Conservation (phyloP, 2,888 invertebrate genomes). For the Protonemura montana region DNA sequence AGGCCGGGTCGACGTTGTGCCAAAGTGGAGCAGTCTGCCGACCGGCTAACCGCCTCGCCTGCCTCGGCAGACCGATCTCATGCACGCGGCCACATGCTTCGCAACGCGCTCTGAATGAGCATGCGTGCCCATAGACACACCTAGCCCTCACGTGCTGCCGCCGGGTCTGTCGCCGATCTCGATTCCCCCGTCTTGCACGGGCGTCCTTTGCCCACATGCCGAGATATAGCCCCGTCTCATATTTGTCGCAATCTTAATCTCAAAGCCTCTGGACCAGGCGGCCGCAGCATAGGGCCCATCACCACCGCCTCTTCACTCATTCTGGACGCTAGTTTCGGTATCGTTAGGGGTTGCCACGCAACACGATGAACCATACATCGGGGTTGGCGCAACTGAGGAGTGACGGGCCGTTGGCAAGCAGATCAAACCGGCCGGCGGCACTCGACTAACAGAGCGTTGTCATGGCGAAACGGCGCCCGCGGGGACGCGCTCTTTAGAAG, state of each 20-base stretch:
- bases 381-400: background rate
- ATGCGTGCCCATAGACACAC: no score
- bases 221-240: background rate
- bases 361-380: no score
- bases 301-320: background rate
- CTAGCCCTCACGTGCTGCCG: no score
- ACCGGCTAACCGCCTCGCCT: no score
- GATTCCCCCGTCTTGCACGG: background rate
- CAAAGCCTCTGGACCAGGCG: background rate
- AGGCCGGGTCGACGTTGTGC: no score
- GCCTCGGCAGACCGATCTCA: no score
- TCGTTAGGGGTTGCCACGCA: background rate
- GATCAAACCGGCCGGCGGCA: background rate
- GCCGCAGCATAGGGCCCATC: no score
- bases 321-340: background rate
- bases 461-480: background rate
- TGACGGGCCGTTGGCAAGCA: background rate
- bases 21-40: no score
- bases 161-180: no score
- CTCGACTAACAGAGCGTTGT: background rate
- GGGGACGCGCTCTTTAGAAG: background rate
- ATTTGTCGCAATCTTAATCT: background rate
- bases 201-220: background rate
- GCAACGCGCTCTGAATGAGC: no score
- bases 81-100: no score